A percentile compares a stretch with the other conserved stretches of the same genome.
Evolutionary conservation across 2,797 vertebrate species (phyloP).

Genomic region (Halcyon chelicuti): DNA sequence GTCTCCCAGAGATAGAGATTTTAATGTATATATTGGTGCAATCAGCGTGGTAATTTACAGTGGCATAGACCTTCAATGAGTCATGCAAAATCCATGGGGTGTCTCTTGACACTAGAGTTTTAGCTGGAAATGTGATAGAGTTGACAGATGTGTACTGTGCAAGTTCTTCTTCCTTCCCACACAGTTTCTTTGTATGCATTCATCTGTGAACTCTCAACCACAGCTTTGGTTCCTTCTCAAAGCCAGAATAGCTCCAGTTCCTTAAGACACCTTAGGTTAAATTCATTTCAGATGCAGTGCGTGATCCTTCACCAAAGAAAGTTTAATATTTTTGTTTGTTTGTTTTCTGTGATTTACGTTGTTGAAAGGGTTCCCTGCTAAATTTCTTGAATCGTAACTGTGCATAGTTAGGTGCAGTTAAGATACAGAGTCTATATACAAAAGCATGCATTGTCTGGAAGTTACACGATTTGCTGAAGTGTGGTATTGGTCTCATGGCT

Average conservation of each 20-base stretch:
- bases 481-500: not conserved
- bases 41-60: not conserved
- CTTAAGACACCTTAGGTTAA: not conserved
- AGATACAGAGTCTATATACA: not conserved
- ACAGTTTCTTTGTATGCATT: not conserved
- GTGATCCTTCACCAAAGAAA: not conserved
- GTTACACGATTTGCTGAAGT: not conserved
- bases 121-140: not conserved
- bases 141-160: conserved; percentile 16
- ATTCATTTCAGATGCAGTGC: not conserved
- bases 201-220: not conserved
- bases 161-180: not conserved
- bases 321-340: not conserved
- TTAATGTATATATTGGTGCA: not conserved
- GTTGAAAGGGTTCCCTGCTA: not conserved
- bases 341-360: not conserved
- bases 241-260: not conserved
- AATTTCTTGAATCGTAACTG: not conserved
- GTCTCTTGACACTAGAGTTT: not conserved
- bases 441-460: not conserved
- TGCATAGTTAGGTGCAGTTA: not conserved
- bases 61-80: not conserved
- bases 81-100: not conserved
- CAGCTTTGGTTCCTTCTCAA: not conserved
- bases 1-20: not conserved